A percentile compares a stretch with the other conserved stretches of the same genome.
phyloP scores from a whole-genome alignment of 2,888 invertebrate genomes.

The Nomada lathburiana region DNA sequence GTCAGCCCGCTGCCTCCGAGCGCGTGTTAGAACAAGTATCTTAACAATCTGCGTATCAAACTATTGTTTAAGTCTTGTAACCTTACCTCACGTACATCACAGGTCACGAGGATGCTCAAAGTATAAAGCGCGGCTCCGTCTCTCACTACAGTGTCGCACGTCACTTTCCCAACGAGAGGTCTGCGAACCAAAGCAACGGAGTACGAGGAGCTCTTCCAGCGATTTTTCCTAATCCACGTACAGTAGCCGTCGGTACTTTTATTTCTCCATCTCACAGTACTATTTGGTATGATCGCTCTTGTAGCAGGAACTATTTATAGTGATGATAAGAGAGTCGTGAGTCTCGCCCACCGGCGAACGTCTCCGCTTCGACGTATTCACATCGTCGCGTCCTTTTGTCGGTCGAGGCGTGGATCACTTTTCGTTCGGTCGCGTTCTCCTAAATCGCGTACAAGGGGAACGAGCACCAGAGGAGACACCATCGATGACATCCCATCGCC shows the following conservation, averaged over 20 bases:
- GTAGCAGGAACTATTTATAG: constrained; percentile 80
- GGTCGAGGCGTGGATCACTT: constrained; percentile 10
- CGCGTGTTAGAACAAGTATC: constrained; percentile 36
- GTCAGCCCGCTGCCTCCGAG: constrained; percentile 32
- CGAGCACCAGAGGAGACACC: constrained; percentile 32
- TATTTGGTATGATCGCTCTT: constrained; percentile 82
- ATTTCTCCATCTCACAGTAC: constrained; percentile 69
- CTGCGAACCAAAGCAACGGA: constrained; percentile 33
- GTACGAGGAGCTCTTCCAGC: constrained; percentile 32
- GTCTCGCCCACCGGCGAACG: constrained; percentile 52
- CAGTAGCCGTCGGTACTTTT: constrained; percentile 15
- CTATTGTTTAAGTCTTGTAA: constrained; percentile 50
- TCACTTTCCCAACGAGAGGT: constrained; percentile 57
- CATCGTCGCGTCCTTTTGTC: constrained; percentile 23
- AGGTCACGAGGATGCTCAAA: constrained; percentile 44
- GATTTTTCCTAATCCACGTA: constrained; percentile 18
- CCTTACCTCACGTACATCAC: constrained; percentile 56
- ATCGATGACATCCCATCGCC: constrained; percentile 16
- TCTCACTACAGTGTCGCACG: constrained; percentile 39
- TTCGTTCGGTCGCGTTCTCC: constrained; percentile 8
- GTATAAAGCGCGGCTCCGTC: constrained; percentile 26
- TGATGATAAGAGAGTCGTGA: constrained; percentile 36
- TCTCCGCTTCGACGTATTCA: constrained; percentile 31
- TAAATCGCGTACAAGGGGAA: constrained; percentile 14
- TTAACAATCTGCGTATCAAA: constrained; percentile 43